Percentiles rank a stretch among this genome's conserved stretches.
phyloP scores from a whole-genome alignment of 2,113 vertebrate genomes.

The Trogon surrucura region DNA sequence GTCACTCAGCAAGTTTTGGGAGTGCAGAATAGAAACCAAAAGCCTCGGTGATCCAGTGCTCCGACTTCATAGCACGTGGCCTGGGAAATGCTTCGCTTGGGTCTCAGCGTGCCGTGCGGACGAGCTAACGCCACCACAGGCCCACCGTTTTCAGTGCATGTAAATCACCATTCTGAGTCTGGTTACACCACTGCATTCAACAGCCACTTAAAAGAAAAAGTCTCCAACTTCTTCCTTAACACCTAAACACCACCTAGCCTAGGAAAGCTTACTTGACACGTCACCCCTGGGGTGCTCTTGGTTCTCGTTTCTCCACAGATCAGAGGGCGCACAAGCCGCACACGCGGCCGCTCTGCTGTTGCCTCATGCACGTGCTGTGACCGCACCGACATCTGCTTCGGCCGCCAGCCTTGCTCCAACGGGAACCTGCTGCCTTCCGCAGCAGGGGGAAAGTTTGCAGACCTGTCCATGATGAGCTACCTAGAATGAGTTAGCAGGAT shows the following conservation, averaged over 20 bases:
- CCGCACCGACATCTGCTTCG: background rate
- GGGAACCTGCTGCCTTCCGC: background rate
- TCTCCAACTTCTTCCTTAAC: background rate
- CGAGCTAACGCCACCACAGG: fast-evolving
- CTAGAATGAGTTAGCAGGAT: background rate
- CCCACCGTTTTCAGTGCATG: slow-evolving; percentile 6
- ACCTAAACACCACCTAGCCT: background rate
- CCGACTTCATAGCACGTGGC: background rate
- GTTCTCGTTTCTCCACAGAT: background rate
- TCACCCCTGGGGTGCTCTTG: background rate
- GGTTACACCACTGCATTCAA: background rate
- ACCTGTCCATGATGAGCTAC: fast-evolving
- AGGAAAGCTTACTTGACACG: background rate
- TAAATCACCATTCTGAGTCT: background rate
- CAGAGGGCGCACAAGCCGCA: background rate
- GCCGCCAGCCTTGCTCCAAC: background rate
- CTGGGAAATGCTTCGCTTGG: background rate
- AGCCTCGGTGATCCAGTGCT: slow-evolving; percentile 50
- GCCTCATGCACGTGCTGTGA: background rate
- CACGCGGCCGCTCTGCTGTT: background rate
- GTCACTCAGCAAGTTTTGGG: background rate
- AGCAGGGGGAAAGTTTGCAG: background rate
- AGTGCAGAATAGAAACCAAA: slow-evolving; percentile 45
- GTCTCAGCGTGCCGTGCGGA: background rate
- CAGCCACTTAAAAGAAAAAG: background rate